Evolutionary conservation across 30 jellyfish, hydroid and myxozoan species (phyloP), one percentile per base, ranked within the genome.

Genomic region (Euphysa ruthae): DNA sequence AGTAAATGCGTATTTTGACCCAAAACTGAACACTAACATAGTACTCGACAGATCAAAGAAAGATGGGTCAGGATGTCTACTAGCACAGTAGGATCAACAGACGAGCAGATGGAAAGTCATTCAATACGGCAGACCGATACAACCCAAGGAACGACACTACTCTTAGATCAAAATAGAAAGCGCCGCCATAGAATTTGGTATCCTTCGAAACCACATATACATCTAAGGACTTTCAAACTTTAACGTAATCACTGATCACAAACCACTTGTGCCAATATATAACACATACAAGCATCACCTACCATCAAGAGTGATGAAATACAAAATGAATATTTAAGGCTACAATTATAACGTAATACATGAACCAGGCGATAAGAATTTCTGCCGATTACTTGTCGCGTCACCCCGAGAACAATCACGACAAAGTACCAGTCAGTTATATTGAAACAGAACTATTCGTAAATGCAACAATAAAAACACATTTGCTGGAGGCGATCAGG

Each of bases 341-440:
- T 71, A 71, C 25, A 63, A 75, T 52, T 75, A 31, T 43, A 16
- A 29, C 15, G 50, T 74, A 6, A 31, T 55, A 12, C 44, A 74
- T 35, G 56, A 35, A 31, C 62, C 32, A 16, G 74, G 87, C 21
- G 20, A 29, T n/a, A 28, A 43, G 24, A n/a, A 58, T 6, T 26
- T 35, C 76, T 2, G 82, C 71, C 16, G 83, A 73, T 25, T 73
- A 74, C 79, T 35, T 74, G 22, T 58, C 84, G 21, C 31, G 87
- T 19, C 83, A 60, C 55, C 44, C 82, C 24, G 64, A 10, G 7
- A 7, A n/a, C n/a, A n/a, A n/a, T n/a, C n/a, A n/a, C n/a, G n/a
- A 12, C 27, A 15, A n/a, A 20, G 22, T 13, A n/a, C 31, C 65
- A 52, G 27, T 13, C 14, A 20, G 28, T 52, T n/a, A 0, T 38